These are phyloP conservation scores for Cosmia pyralina DNA, from an alignment of 2,888 invertebrate species.

Conservation along the genomic window DNA sequence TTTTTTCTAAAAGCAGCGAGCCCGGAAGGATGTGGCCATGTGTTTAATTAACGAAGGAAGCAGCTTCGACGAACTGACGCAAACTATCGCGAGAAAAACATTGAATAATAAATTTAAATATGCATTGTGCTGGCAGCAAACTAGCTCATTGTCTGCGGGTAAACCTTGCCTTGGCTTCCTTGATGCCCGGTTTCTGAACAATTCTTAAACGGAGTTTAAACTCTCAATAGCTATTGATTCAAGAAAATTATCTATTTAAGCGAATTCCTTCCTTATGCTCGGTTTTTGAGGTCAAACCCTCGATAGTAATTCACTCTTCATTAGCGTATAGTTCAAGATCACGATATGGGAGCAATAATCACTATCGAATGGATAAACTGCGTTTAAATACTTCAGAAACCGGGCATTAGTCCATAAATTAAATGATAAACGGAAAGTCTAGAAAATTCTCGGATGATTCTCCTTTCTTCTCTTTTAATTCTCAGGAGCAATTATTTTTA, in stretches of 20 bases:
- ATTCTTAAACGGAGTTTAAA: no score
- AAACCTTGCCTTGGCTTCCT: slow-evolving; percentile 25
- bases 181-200: no score
- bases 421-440: slow-evolving; percentile 31
- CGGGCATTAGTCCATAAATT: slow-evolving; percentile 8
- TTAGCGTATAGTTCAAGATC: no score
- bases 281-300: no score
- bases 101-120: slow-evolving; percentile 39
- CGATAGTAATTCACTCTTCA: no score
- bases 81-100: slow-evolving; percentile 36
- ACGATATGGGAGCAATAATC: no score
- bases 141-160: slow-evolving; percentile 41
- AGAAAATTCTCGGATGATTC: slow-evolving; percentile 2
- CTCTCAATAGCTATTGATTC: no score
- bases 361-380: no score
- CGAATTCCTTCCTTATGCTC: no score
- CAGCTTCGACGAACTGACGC: slow-evolving; percentile 32
- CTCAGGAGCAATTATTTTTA: slow-evolving; percentile 11
- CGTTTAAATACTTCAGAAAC: no score
- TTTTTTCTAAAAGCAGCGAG: slow-evolving; percentile 52
- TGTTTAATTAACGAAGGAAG: slow-evolving; percentile 57
- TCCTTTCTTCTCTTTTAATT: slow-evolving; percentile 4
- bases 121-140: slow-evolving; percentile 21
- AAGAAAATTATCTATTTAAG: no score
- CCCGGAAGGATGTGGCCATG: slow-evolving; percentile 60